Evolutionary conservation across 2,797 vertebrate genomes (phyloP), one percentile per base, ranked within the genome.

Genomic region (Lycodopsis pacificus): DNA sequence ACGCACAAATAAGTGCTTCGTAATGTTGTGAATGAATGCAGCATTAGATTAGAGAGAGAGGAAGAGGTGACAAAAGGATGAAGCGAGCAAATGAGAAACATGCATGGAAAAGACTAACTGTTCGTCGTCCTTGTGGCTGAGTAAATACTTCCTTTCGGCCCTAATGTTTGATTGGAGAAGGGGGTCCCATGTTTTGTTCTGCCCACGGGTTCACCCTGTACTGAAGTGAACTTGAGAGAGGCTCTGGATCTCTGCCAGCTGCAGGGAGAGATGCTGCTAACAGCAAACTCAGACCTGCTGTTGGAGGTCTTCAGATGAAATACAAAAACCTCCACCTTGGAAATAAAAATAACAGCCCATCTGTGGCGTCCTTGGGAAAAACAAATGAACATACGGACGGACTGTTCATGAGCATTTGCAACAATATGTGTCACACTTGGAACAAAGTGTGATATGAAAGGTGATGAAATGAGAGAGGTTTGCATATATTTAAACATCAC

Each of bases 241-340:
- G 22, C 71, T 64, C 56, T 85, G 85, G 73, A 53, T 73, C n/a
- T 71, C 71, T 62, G 81, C 72, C 79, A 88, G 70, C 62, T 71
- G 59, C 9, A 5, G 20, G n/a, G 56, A 81, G 44, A 44, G 32
- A 30, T 38, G 15, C 69, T 63, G 49, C 66, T 76, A 54, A 82
- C 73, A 77, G 61, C 46, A 76, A 34, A 51, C 67, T 65, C 57
- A 67, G 76, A 70, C 66, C 53, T 75, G 66, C 76, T 73, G 67
- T 14, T 25, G 32, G 36, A 77, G 51, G 73, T 57, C 53, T 71
- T 56, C 9, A 46, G 71, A 77, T 64, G 7, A 78, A 71, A 76
- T 68, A 42, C 20, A 62, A 56, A 56, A 87, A 59, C 38, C 27
- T 75, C 63, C n/a, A 76, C 59, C 69, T 65, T 46, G 44, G 27